Evolutionary conservation across 2,113 vertebrate genomes (phyloP).

Genomic region (Bos indicus): DNA sequence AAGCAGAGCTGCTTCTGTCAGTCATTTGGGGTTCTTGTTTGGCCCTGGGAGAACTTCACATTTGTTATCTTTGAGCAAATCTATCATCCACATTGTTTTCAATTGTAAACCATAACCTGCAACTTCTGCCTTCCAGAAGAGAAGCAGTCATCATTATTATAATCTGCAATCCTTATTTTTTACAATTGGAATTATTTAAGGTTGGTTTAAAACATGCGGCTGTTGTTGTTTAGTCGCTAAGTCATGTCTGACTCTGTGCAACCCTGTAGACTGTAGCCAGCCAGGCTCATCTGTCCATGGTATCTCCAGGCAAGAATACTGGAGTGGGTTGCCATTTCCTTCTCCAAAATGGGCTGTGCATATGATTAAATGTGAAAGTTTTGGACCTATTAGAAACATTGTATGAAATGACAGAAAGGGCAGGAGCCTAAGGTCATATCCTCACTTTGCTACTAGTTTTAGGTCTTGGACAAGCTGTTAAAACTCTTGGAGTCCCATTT

Average conservation of each 20-base stretch:
- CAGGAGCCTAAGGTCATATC: neutral
- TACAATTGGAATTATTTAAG: neutral
- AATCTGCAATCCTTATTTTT: neutral
- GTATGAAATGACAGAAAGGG: neutral
- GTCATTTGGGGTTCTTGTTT: neutral
- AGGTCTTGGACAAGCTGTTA: neutral
- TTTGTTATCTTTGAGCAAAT: neutral
- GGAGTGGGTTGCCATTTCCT: neutral
- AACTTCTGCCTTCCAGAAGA: neutral
- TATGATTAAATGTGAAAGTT: neutral
- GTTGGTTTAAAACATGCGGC: neutral
- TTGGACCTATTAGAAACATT: neutral
- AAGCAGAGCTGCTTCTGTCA: neutral
- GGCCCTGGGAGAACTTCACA: neutral
- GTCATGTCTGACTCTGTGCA: neutral
- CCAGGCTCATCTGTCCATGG: neutral
- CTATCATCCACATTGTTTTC: neutral
- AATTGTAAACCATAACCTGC: neutral
- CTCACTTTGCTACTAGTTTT: neutral
- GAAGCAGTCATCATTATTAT: neutral
- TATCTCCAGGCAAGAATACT: neutral
- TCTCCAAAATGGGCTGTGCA: neutral
- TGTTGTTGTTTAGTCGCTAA: neutral
- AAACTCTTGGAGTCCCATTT: neutral
- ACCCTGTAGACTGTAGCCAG: neutral